Conservation (phyloP, 2,888 invertebrate genomes). For the Drosophila meridionalis region DNA sequence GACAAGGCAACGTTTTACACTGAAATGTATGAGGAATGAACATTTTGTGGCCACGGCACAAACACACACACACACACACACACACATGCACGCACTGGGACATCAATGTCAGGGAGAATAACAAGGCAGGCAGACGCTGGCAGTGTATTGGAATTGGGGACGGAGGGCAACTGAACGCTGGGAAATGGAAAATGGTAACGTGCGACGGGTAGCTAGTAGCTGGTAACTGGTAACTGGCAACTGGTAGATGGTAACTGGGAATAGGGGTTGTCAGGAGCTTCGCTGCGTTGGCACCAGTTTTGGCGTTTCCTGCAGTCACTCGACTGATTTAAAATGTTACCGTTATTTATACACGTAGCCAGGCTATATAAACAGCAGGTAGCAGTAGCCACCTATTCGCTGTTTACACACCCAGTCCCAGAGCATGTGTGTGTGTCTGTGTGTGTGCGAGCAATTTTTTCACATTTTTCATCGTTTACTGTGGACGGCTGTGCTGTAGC, state of each 20-base stretch:
- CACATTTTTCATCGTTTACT: constrained; percentile 77
- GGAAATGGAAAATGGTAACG: constrained; percentile 20
- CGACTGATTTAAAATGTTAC: constrained; percentile 79
- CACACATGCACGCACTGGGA: constrained; percentile 21
- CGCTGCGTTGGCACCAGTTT: constrained; percentile 65
- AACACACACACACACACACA: constrained; percentile 25
- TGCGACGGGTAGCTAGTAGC: constrained; percentile 22
- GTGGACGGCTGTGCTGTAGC: constrained; percentile 46
- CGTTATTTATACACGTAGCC: constrained; percentile 77
- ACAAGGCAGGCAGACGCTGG: constrained; percentile 22
- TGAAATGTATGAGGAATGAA: constrained; percentile 67
- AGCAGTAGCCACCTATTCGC: constrained; percentile 19
- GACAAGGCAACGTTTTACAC: constrained; percentile 37
- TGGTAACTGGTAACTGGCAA: constrained; percentile 24
- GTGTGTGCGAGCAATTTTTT: constrained; percentile 36
- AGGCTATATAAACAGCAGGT: constrained; percentile 70
- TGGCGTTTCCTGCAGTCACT: constrained; percentile 75
- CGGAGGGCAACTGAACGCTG: constrained; percentile 40
- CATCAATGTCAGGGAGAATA: constrained; percentile 70
- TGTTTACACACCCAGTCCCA: neutral
- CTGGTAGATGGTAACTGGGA: constrained; percentile 41
- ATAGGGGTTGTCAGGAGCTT: constrained; percentile 60
- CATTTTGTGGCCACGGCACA: constrained; percentile 63
- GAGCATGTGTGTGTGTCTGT: constrained; percentile 13
- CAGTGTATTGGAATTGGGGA: constrained; percentile 39